Conservation (phyloP, 1,140 invertebrate species). For the Drosophila lacertosa region DNA sequence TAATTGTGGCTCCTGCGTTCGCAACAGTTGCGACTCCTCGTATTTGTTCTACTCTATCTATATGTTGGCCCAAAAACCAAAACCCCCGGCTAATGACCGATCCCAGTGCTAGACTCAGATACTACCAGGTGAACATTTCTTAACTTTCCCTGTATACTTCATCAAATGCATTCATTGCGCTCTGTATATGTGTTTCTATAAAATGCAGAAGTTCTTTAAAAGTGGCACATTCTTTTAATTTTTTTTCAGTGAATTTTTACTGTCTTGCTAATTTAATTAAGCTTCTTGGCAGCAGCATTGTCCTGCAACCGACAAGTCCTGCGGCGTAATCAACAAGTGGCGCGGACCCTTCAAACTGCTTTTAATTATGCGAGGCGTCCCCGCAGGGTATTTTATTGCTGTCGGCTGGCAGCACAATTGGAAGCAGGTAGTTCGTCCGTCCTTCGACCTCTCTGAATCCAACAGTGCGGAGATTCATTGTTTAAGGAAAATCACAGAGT, state of each 20-base stretch:
- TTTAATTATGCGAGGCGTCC: conserved; percentile 62
- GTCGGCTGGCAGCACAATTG: conserved; percentile 49
- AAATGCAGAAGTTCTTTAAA: too few relatives aligned
- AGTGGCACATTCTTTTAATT: neutral
- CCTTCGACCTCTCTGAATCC: conserved; percentile 12
- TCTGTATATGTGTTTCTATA: too few relatives aligned
- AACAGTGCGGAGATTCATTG: conserved; percentile 63
- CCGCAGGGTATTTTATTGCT: conserved; percentile 46
- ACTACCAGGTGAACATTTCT: too few relatives aligned
- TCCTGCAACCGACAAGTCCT: conserved; percentile 8
- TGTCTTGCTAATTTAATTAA: conserved; percentile 1
- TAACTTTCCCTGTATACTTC: too few relatives aligned
- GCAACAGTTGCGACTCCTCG: neutral
- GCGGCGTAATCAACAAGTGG: conserved; percentile 43
- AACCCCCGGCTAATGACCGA: conserved; percentile 17
- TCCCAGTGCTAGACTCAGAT: neutral
- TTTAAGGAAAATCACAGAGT: conserved; percentile 21
- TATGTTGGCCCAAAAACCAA: conserved; percentile 6
- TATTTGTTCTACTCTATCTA: neutral
- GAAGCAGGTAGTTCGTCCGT: conserved; percentile 13
- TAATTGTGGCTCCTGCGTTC: conserved; percentile 52
- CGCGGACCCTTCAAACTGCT: conserved; percentile 52
- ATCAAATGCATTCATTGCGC: too few relatives aligned
- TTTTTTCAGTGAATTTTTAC: neutral
- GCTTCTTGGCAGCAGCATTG: neutral